Evolutionary conservation across 2,113 vertebrate species (phyloP).

Genomic region (Stomatorhinus ivindoensis): DNA sequence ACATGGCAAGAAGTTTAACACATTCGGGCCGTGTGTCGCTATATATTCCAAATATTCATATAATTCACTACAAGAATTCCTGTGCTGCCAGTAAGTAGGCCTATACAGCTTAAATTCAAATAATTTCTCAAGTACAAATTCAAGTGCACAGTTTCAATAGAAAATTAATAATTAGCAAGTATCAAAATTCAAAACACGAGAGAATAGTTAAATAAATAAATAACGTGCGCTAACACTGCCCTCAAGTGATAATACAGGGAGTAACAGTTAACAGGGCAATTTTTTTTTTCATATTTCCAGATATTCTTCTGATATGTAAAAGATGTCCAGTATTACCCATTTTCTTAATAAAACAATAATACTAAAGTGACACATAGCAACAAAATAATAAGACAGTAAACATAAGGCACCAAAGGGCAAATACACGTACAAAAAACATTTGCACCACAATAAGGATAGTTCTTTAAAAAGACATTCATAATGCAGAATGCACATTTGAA

Average conservation of each 20-base stretch:
- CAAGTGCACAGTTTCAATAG: background rate
- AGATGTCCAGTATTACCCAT: background rate
- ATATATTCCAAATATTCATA: background rate
- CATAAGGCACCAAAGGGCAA: background rate
- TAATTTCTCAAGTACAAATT: background rate
- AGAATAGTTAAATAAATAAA: background rate
- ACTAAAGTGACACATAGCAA: background rate
- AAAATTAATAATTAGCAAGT: background rate
- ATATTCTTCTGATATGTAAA: background rate
- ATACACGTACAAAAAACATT: background rate
- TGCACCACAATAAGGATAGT: background rate
- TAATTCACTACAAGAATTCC: background rate
- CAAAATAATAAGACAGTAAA: background rate
- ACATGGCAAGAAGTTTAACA: background rate
- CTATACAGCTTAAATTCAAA: background rate
- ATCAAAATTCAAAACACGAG: background rate
- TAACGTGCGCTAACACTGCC: background rate
- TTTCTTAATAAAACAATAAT: background rate
- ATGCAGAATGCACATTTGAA: background rate
- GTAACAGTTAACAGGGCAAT: background rate
- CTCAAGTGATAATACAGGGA: background rate
- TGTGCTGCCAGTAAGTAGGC: background rate
- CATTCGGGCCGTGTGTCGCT: background rate
- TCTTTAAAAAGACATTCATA: background rate
- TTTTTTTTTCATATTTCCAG: background rate